Percentiles rank a stretch among this genome's conserved stretches.
These are phyloP conservation scores for Parnassius orleans DNA, from an alignment of 2,888 invertebrate species.

Conservation along the genomic window DNA sequence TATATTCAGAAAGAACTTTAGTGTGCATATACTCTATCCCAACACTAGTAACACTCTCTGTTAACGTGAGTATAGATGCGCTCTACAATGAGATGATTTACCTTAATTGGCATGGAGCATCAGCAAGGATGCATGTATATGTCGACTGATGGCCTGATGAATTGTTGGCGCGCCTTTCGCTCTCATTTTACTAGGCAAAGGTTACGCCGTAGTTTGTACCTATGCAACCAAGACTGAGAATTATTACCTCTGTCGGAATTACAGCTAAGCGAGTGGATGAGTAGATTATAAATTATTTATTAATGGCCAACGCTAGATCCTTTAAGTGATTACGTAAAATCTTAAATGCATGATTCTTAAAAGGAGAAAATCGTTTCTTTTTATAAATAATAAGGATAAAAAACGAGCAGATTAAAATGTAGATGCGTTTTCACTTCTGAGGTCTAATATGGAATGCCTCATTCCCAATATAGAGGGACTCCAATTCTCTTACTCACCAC, in stretches of 20 bases:
- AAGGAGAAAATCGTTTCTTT: too few relatives aligned
- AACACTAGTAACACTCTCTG: constrained; percentile 17
- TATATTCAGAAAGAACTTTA: neutral
- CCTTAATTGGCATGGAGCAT: constrained; percentile 18
- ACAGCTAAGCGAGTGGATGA: constrained; percentile 4
- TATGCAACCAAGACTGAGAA: constrained; percentile 15
- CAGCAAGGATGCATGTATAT: constrained; percentile 26
- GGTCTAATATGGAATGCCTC: too few relatives aligned
- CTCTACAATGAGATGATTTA: constrained; percentile 24
- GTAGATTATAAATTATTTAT: constrained; percentile 12
- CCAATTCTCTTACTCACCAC: too few relatives aligned
- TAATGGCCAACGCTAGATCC: too few relatives aligned
- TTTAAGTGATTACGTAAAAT: too few relatives aligned
- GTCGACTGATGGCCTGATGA: constrained; percentile 28
- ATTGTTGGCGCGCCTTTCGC: constrained; percentile 32
- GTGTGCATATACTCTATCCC: neutral
- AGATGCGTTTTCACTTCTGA: too few relatives aligned
- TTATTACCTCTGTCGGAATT: constrained; percentile 19
- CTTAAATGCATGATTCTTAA: too few relatives aligned
- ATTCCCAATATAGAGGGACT: too few relatives aligned
- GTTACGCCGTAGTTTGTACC: constrained; percentile 27
- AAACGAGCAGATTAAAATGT: too few relatives aligned
- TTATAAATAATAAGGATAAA: too few relatives aligned
- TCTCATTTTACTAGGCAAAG: constrained; percentile 38
- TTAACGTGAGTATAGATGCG: constrained; percentile 12